A percentile compares a stretch with the other conserved stretches of the same genome.
Conservation (phyloP, 2,888 invertebrate genomes). For the Limnephilus marmoratus region DNA sequence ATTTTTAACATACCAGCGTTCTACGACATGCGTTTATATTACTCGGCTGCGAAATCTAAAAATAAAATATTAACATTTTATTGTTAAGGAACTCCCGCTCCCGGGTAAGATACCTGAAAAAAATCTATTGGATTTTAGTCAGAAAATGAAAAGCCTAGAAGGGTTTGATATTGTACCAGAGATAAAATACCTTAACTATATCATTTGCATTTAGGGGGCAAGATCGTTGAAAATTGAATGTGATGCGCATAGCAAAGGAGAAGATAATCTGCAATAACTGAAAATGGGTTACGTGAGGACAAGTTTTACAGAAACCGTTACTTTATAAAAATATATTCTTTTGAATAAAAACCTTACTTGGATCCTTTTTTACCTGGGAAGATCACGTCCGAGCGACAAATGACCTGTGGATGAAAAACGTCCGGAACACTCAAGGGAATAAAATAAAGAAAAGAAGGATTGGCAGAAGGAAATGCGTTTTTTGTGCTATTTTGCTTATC, state of each 20-base stretch:
- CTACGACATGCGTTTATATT: too few relatives aligned
- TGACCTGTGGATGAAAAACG: constrained; percentile 53
- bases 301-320: constrained; percentile 20
- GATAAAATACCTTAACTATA: constrained; percentile 9
- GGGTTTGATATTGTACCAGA: background rate
- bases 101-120: background rate
- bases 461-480: constrained; percentile 39
- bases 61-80: background rate
- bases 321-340: constrained; percentile 2
- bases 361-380: constrained; percentile 47
- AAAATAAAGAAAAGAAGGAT: constrained; percentile 49
- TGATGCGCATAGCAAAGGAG: background rate
- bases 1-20: too few relatives aligned
- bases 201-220: constrained; percentile 14
- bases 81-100: background rate
- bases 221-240: constrained; percentile 36
- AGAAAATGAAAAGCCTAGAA: background rate
- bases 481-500: constrained; percentile 46
- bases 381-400: constrained; percentile 53
- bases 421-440: constrained; percentile 23
- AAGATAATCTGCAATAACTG: constrained; percentile 29
- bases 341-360: constrained; percentile 13
- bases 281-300: constrained; percentile 37
- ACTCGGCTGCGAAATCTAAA: too few relatives aligned
- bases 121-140: background rate